Conservation (phyloP, 2,113 vertebrate species). For the Ondatra zibethicus region DNA sequence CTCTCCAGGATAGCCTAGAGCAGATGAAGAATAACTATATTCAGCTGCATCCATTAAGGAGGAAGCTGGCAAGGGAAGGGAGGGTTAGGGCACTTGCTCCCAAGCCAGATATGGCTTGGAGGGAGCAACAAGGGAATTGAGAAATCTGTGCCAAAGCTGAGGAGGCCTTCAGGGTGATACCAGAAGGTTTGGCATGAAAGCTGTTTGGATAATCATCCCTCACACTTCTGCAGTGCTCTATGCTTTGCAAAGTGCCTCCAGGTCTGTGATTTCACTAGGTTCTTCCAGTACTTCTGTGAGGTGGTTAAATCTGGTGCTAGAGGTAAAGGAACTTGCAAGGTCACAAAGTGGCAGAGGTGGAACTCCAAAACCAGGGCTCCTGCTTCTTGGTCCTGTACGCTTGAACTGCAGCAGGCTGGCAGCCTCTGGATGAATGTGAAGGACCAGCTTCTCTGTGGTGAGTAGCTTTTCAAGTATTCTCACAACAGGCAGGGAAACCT, state of each 20-base stretch:
- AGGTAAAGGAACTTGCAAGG: slow-evolving; percentile 25
- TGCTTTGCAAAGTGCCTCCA: slow-evolving; percentile 54
- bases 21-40: slow-evolving; percentile 46
- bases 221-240: slow-evolving; percentile 29
- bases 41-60: slow-evolving; percentile 54
- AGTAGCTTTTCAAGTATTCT: slow-evolving; percentile 58
- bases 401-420: neutral
- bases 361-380: slow-evolving; percentile 23
- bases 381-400: neutral
- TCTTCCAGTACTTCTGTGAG: slow-evolving; percentile 11
- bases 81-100: neutral
- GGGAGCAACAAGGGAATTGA: neutral
- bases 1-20: slow-evolving; percentile 9
- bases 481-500: neutral
- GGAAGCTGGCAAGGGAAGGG: neutral
- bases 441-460: slow-evolving; percentile 37
- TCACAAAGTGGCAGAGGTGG: slow-evolving; percentile 17
- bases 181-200: slow-evolving; percentile 33
- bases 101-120: slow-evolving; percentile 37
- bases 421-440: slow-evolving; percentile 10
- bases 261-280: slow-evolving; percentile 35
- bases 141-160: slow-evolving; percentile 45
- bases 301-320: neutral
- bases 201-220: slow-evolving; percentile 57
- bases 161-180: slow-evolving; percentile 34